phyloP scores from a whole-genome alignment of 30 jellyfish, hydroid and myxozoan genomes.

The Clytia hemisphaerica region DNA sequence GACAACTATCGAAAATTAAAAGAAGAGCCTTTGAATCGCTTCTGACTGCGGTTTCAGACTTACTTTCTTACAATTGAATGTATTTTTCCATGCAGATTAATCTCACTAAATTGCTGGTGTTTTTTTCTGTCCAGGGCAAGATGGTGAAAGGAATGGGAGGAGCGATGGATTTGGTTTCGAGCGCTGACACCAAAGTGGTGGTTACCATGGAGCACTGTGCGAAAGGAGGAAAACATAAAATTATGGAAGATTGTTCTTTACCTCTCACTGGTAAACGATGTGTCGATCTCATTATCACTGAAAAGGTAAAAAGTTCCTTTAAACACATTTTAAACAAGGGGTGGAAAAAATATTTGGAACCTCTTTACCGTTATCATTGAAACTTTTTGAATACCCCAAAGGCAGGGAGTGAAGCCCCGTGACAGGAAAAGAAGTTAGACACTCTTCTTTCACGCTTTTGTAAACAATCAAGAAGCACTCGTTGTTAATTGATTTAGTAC shows the following conservation, averaged over 20 bases:
- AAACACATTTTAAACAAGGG: conserved; percentile 1
- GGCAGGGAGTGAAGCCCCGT: no score
- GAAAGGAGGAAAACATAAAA: conserved; percentile 69
- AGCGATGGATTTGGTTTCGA: conserved; percentile 92
- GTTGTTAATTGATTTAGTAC: no score
- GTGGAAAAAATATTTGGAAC: neutral
- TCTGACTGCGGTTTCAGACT: no score
- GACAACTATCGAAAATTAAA: no score
- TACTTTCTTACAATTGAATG: no score
- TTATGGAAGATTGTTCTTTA: conserved; percentile 66
- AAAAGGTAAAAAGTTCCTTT: conserved; percentile 42
- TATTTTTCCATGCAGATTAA: neutral
- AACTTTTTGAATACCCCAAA: no score
- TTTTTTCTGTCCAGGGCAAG: conserved; percentile 54
- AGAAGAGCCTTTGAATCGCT: neutral
- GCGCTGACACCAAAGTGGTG: conserved; percentile 73
- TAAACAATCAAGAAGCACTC: no score
- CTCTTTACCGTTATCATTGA: neutral
- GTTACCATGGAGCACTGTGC: conserved; percentile 95
- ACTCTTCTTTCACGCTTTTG: no score
- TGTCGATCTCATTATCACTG: conserved; percentile 82
- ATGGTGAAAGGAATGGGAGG: conserved; percentile 99
- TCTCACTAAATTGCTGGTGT: no score
- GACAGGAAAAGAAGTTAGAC: neutral
- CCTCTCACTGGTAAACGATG: conserved; percentile 91